Evolutionary conservation across 1,140 invertebrate genomes (phyloP), one percentile per base, ranked within the genome.

Genomic region (Pseudomyrmex gracilis): DNA sequence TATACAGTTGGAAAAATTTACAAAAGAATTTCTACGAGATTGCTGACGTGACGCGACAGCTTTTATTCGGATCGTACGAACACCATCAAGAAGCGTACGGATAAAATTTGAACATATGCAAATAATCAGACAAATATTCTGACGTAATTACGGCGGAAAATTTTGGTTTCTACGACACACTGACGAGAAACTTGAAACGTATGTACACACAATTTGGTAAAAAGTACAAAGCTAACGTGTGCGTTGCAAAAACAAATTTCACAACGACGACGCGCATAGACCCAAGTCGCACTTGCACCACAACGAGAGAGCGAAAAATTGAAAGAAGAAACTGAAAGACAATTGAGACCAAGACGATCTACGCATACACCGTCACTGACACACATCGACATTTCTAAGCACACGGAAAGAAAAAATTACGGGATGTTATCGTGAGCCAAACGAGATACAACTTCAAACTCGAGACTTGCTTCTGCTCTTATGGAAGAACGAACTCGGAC

Each of bases 221-320:
- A 51, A 64, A 64, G 12, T 64, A 51, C 73, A 20, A 22, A 15
- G 12, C 15, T 24, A 63, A 24, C 17, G 1, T 9, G 43, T 53
- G 34, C 55, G 24, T 22, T 5, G 12, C 15, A 9, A 9, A 20
- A 20, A 49, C 15, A 34, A 63, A 64, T n/a, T 43, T 64, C 1
- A 64, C 2, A 51, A 51, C 8, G 61, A 43, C 2, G 8, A 17
- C 47, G 13, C 17, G 24, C 15, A 47, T 17, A 2, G 10, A 45
- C 34, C 43, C 10, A 24, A 78, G 34, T 47, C 76, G 5, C 34
- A 80, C 76, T 71, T 71, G 66, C 76, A 80, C 76, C 34, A 20
- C 22, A n/a, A 13, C 67, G 22, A 9, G 20, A 58, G 17, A 24
- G 2, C 43, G 51, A n/a, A 17, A 22, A 47, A 80, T 60, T n/a